Evolutionary conservation across 2,113 vertebrate species (phyloP).

Genomic region (Cygnus buccinator): DNA sequence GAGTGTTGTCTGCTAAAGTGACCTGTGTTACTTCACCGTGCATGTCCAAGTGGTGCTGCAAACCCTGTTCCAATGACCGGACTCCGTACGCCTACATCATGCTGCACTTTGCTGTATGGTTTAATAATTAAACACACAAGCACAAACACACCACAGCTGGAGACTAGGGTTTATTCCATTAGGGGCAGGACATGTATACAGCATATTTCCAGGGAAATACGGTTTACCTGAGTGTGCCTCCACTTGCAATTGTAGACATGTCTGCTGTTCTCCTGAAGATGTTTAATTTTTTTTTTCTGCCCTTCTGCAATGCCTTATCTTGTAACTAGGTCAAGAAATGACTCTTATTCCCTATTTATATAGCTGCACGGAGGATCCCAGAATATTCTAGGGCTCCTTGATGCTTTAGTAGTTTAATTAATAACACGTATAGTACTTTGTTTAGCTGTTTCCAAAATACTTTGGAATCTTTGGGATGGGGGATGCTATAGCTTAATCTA

Average conservation of each 20-base stretch:
- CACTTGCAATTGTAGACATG: rapidly evolving
- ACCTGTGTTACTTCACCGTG: rapidly evolving
- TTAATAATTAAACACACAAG: neutral
- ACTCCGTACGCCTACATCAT: neutral
- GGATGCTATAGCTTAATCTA: neutral
- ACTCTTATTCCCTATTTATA: neutral
- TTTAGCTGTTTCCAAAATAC: neutral
- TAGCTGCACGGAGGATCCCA: neutral
- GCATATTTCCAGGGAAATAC: neutral
- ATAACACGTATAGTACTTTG: neutral
- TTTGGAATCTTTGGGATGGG: neutral
- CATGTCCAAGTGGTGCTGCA: neutral
- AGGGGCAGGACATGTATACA: rapidly evolving
- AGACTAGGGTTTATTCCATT: neutral
- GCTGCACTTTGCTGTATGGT: neutral
- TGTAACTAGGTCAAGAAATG: neutral
- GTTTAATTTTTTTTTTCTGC: neutral
- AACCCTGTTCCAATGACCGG: neutral
- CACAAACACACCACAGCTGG: neutral
- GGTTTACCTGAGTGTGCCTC: neutral
- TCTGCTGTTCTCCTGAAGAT: neutral
- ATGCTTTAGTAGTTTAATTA: neutral
- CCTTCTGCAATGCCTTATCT: neutral
- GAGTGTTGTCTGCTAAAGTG: neutral
- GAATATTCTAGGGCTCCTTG: neutral